Evolutionary conservation across 2,888 invertebrate species (phyloP).

Genomic region (Apotomis betuletana): DNA sequence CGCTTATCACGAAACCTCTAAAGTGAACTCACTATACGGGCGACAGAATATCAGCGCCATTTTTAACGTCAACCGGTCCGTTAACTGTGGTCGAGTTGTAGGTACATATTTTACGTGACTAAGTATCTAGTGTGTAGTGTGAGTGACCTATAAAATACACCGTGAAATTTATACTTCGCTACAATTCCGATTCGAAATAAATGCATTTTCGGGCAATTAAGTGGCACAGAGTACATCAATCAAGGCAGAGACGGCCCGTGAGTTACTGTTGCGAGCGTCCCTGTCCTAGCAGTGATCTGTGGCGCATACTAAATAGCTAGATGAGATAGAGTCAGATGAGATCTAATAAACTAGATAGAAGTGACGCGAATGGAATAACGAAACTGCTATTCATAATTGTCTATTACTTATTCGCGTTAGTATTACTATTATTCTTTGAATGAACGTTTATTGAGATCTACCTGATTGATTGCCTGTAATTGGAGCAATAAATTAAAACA

Average conservation of each 20-base stretch:
- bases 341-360: conserved; percentile 5
- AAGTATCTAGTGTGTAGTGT: not conserved
- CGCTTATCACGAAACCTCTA: too few relatives aligned
- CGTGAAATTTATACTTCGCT: conserved; percentile 4
- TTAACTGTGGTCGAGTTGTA: too few relatives aligned
- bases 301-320: conserved; percentile 21
- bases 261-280: conserved; percentile 32
- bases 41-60: not conserved
- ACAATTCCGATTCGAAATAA: conserved; percentile 27
- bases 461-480: too few relatives aligned
- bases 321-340: conserved; percentile 21
- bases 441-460: too few relatives aligned
- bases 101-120: not conserved
- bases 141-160: conserved; percentile 3
- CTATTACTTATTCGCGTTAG: not conserved
- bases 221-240: conserved; percentile 39
- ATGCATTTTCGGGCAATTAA: conserved; percentile 41
- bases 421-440: not conserved
- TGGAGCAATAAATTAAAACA: too few relatives aligned
- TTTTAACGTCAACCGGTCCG: not conserved
- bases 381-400: not conserved
- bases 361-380: not conserved
- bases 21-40: too few relatives aligned
- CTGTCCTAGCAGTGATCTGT: conserved; percentile 35
- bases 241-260: conserved; percentile 39